Evolutionary conservation across 2,888 invertebrate species (phyloP).

Genomic region (Agrotis ipsilon): DNA sequence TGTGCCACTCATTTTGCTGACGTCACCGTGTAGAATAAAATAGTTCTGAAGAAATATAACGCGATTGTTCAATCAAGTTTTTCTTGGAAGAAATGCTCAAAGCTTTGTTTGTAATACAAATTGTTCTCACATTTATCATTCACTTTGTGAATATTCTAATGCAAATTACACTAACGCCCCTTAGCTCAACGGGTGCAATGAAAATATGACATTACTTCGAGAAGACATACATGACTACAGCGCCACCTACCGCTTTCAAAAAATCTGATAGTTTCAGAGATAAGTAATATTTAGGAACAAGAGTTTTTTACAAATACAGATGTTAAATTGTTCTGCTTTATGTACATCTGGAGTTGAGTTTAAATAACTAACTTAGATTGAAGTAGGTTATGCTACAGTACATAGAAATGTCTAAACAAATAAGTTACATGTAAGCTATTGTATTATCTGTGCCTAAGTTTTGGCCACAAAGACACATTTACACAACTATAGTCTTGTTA

Average conservation of each 20-base stretch:
- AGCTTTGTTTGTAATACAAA: not conserved
- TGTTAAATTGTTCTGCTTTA: too few relatives aligned
- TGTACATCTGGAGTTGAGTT: too few relatives aligned
- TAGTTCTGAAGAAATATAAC: conserved; percentile 33
- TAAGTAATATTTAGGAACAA: too few relatives aligned
- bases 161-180: too few relatives aligned
- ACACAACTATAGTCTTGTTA: conserved; percentile 33
- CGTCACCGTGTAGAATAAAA: conserved; percentile 43
- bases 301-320: too few relatives aligned
- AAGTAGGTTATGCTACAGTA: not conserved
- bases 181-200: too few relatives aligned
- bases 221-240: too few relatives aligned
- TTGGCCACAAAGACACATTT: conserved; percentile 35
- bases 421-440: conserved; percentile 14
- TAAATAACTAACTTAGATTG: not conserved
- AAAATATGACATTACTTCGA: too few relatives aligned
- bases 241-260: too few relatives aligned
- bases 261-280: too few relatives aligned
- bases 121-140: not conserved
- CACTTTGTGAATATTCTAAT: too few relatives aligned
- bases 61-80: conserved; percentile 26
- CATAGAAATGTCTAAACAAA: not conserved
- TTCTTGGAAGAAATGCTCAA: conserved; percentile 20
- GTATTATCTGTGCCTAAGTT: conserved; percentile 25
- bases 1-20: conserved; percentile 22